Percentiles rank a stretch among this genome's conserved stretches.
Evolutionary conservation across 2,888 invertebrate genomes (phyloP).

Genomic region (Teinopalpus imperialis): DNA sequence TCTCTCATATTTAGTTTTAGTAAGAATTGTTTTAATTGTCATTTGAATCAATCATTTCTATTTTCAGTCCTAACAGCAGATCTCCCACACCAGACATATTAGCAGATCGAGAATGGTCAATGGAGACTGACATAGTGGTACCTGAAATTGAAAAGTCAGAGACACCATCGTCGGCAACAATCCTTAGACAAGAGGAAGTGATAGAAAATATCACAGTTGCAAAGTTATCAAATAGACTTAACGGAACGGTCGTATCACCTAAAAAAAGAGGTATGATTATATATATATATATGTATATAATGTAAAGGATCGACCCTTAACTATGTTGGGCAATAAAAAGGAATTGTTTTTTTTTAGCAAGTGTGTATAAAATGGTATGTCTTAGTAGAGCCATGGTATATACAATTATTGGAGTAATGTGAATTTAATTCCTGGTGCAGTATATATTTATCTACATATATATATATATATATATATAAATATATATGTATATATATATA

Average conservation of each 20-base stretch:
- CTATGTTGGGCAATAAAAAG: too few species aligned
- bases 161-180: conserved; percentile 32
- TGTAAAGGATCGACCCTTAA: too few species aligned
- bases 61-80: conserved; percentile 52
- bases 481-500: too few species aligned
- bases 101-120: conserved; percentile 50
- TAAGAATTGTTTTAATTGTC: too few species aligned
- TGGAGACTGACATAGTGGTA: conserved; percentile 59
- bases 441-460: too few species aligned
- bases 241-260: conserved; percentile 55
- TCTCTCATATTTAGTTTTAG: too few species aligned
- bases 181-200: conserved; percentile 27
- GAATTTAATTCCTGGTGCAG: too few species aligned
- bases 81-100: conserved; percentile 58
- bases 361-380: too few species aligned
- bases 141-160: conserved; percentile 46
- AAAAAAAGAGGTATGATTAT: conserved; percentile 57
- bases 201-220: conserved; percentile 40
- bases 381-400: too few species aligned
- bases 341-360: too few species aligned
- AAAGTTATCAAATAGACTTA: conserved; percentile 54
- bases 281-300: not conserved
- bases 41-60: not conserved
- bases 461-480: too few species aligned
- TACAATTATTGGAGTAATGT: too few species aligned